Evolutionary conservation across 2,113 vertebrate genomes (phyloP), one percentile per base, ranked within the genome.

Genomic region (Porphyrio hochstetteri): DNA sequence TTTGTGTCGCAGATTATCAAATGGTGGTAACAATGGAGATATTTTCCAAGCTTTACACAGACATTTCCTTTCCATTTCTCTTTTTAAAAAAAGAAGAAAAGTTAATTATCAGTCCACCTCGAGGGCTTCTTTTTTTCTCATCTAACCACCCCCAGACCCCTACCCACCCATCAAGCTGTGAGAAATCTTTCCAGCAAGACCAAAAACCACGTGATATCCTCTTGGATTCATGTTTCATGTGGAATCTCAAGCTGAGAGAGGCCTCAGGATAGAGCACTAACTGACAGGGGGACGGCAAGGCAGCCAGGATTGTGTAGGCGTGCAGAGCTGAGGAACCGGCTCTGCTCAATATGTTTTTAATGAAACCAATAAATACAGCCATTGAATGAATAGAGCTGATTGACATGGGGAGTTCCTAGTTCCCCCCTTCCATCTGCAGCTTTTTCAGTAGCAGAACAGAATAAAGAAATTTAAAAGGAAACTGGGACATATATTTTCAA

Each of bases 351-450:
- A 83, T 92, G 90, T 92, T 96, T 93, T 94, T 94, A 94, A 94
- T 93, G 72, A 84, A 95, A 92, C 88, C 93, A 92, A 90, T 93
- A 94, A 97, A 92, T 95, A 82, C 63, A 96, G 82, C 36, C 44
- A 76, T 53, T 82, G 84, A 92, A 82, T 88, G 82, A 95, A 82
- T 44, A 82, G 89, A 88, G 61, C 44, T 92, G 93, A 94, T 90
- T 94, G 94, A 93, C 89, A 70, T 0, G 0, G 69, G 86, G 96
- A 95, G 91, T 95, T 96, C 57, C 95, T 88, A 74, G 52, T 68
- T 95, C 53, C 76, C 69, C 76, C 60, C 78, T 92, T 93, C 93
- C 78, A 69, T 95, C 89, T 96, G 91, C 86, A 96, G 81, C 29
- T 91, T 91, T 92, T 96, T 95, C 84, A 89, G 86, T 56, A 81